phyloP scores from a whole-genome alignment of 2,888 invertebrate species.

The Cephus runcator region DNA sequence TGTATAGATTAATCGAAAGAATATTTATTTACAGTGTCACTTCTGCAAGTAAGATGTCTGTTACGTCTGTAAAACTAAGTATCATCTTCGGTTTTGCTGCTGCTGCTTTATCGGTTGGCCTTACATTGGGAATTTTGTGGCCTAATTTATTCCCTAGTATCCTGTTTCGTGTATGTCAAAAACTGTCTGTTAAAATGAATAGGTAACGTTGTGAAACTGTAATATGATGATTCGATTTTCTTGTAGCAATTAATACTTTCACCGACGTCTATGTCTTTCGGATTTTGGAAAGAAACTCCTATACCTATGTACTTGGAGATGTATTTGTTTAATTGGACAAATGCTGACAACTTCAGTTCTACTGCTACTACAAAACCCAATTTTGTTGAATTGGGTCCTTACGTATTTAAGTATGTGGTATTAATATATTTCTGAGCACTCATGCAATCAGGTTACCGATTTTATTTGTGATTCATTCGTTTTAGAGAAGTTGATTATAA shows the following conservation, averaged over 20 bases:
- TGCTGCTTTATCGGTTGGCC: conserved; percentile 43
- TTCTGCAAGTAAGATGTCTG: conserved; percentile 36
- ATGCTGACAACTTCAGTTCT: conserved; percentile 73
- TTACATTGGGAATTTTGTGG: conserved; percentile 48
- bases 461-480: conserved; percentile 9
- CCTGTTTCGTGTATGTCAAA: conserved; percentile 30
- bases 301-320: conserved; percentile 84
- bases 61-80: conserved; percentile 27
- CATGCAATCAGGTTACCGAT: not conserved
- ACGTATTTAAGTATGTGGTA: conserved; percentile 73
- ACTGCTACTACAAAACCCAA: conserved; percentile 68
- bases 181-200: not conserved
- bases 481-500: conserved; percentile 61
- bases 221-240: conserved; percentile 31
- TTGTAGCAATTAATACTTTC: conserved; percentile 75
- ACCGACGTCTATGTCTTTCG: conserved; percentile 73
- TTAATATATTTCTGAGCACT: not conserved
- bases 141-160: conserved; percentile 38
- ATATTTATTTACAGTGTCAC: conserved; percentile 30
- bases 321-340: conserved; percentile 83
- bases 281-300: conserved; percentile 83
- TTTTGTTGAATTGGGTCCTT: conserved; percentile 78
- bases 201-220: too few relatives aligned
- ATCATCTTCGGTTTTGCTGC: conserved; percentile 38
- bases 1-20: not conserved